phyloP scores from a whole-genome alignment of 2,888 invertebrate species.

The Eristalis arbustorum region DNA sequence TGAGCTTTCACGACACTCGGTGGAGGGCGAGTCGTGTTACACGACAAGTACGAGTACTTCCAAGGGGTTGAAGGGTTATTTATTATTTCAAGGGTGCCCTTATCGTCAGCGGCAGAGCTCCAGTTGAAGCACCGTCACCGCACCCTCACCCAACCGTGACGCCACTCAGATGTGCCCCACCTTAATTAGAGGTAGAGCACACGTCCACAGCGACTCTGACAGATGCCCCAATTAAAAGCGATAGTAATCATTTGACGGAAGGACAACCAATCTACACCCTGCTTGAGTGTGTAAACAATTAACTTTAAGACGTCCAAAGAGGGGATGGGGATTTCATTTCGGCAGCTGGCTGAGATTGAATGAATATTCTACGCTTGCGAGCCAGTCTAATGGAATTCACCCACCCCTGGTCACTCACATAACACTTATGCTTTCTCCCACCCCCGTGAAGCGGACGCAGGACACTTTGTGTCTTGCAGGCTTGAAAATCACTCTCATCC shows the following conservation, averaged over 20 bases:
- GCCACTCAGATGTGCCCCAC: background rate
- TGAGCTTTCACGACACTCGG: background rate
- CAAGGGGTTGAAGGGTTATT: background rate
- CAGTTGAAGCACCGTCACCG: background rate
- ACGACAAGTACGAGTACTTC: background rate
- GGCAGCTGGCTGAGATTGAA: conserved; percentile 4
- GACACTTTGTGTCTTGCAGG: conserved; percentile 8
- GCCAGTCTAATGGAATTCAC: conserved; percentile 34
- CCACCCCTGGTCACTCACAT: conserved; percentile 52
- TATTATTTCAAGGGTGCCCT: background rate
- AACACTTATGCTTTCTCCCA: conserved; percentile 30
- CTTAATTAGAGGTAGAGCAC: conserved; percentile 2
- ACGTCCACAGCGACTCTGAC: background rate
- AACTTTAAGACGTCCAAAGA: conserved; percentile 36
- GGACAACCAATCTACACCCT: background rate
- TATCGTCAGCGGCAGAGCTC: conserved; percentile 7
- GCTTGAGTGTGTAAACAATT: conserved; percentile 2
- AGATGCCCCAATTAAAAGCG: conserved; percentile 20
- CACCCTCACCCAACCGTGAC: background rate
- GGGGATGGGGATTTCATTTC: conserved; percentile 19
- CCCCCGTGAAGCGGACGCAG: conserved; percentile 41
- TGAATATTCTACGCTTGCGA: conserved; percentile 30
- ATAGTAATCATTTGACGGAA: conserved; percentile 27
- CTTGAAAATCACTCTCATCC: conserved; percentile 36
- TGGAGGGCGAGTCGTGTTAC: background rate